These are phyloP conservation scores for Argynnis bischoffii DNA, from an alignment of 2,888 invertebrate species.

Conservation along the genomic window DNA sequence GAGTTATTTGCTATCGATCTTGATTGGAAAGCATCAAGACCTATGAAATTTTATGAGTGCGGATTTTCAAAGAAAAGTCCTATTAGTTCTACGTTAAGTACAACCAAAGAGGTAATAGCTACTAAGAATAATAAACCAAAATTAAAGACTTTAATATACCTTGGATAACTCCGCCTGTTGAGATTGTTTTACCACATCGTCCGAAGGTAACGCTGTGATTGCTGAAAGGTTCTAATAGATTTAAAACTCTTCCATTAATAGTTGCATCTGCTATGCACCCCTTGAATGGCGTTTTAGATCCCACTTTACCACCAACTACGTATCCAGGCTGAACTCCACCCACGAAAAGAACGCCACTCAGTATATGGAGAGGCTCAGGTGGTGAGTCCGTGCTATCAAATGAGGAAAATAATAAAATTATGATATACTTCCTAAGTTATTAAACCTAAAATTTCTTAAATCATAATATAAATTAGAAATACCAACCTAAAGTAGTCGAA, in stretches of 20 bases:
- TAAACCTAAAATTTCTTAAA: neutral
- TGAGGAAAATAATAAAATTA: constrained; percentile 18
- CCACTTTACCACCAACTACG: constrained; percentile 79
- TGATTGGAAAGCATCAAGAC: too few species aligned
- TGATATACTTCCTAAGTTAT: neutral
- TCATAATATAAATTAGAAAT: neutral
- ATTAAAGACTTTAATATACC: constrained; percentile 46
- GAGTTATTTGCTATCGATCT: too few species aligned
- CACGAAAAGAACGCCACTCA: constrained; percentile 89
- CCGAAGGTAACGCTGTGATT: constrained; percentile 63
- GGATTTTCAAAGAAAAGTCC: too few species aligned
- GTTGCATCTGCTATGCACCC: constrained; percentile 98
- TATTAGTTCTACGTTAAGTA: too few species aligned
- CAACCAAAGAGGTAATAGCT: too few species aligned
- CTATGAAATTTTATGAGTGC: too few species aligned
- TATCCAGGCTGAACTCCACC: constrained; percentile 90
- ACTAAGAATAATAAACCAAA: too few species aligned
- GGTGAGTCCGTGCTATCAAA: constrained; percentile 75
- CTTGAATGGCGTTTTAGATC: constrained; percentile 85
- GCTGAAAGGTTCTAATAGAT: constrained; percentile 62
- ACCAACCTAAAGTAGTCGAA: constrained; percentile 85
- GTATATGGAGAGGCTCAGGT: constrained; percentile 83
- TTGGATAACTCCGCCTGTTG: constrained; percentile 64
- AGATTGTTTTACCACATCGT: constrained; percentile 59
- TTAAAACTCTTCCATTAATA: constrained; percentile 86